phyloP scores from a whole-genome alignment of 2,888 invertebrate genomes.

The Chaitophorus viminalis region DNA sequence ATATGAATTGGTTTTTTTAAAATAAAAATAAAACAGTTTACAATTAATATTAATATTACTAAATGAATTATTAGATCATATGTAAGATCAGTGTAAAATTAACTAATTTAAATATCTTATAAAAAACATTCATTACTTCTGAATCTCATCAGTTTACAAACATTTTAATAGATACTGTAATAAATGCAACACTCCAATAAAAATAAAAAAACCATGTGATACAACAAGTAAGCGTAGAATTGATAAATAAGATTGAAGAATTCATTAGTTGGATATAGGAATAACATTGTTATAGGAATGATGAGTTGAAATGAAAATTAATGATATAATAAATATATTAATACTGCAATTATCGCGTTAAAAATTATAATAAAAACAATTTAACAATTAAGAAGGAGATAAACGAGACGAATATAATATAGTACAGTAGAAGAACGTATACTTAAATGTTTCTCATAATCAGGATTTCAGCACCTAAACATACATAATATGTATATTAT shows the following conservation, averaged over 20 bases:
- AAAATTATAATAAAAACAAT: conserved; percentile 42
- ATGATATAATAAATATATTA: conserved; percentile 27
- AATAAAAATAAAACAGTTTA: conserved; percentile 10
- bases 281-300: conserved; percentile 38
- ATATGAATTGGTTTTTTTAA: conserved; percentile 4
- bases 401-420: neutral
- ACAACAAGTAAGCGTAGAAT: conserved; percentile 31
- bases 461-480: neutral
- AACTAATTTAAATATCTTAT: conserved; percentile 32
- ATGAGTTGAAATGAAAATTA: conserved; percentile 20
- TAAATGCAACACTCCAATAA: conserved; percentile 36
- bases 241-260: conserved; percentile 30
- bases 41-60: neutral
- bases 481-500: no score
- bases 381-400: neutral
- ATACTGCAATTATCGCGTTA: conserved; percentile 47
- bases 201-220: conserved; percentile 6
- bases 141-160: neutral
- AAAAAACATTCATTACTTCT: conserved; percentile 6
- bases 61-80: neutral
- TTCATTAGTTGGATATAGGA: conserved; percentile 16
- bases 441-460: neutral
- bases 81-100: neutral
- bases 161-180: conserved; percentile 14
- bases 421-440: neutral